Evolutionary conservation across 1,140 invertebrate genomes (phyloP).

Genomic region (Hylaeus volcanicus): DNA sequence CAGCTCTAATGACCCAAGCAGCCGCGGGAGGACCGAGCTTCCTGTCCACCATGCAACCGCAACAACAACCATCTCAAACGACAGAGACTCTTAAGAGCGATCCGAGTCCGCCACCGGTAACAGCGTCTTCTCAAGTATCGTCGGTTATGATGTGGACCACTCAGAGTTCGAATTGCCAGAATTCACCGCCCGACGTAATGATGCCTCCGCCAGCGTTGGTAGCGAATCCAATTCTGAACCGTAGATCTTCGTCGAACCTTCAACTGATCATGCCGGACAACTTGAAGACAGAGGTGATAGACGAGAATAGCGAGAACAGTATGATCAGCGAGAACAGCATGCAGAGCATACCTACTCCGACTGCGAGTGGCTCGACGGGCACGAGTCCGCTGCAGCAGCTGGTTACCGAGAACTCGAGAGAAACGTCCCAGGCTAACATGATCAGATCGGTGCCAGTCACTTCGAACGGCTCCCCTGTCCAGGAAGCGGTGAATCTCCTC

Average conservation of each 20-base stretch:
- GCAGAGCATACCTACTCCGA: conserved; percentile 71
- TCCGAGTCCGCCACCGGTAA: conserved; percentile 72
- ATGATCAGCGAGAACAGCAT: conserved; percentile 81
- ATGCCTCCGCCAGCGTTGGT: conserved; percentile 76
- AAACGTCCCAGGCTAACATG: conserved; percentile 65
- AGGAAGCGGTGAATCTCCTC: conserved; percentile 71
- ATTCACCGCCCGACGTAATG: conserved; percentile 73
- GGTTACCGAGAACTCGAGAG: conserved; percentile 72
- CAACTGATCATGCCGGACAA: conserved; percentile 78
- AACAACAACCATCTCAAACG: conserved; percentile 41
- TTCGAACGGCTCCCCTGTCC: conserved; percentile 66
- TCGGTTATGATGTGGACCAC: conserved; percentile 76
- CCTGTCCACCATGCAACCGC: conserved; percentile 67
- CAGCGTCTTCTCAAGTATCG: conserved; percentile 61
- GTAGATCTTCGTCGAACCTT: conserved; percentile 75
- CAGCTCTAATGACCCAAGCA: conserved; percentile 68
- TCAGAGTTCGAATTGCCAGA: conserved; percentile 61
- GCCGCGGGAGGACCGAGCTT: conserved; percentile 66
- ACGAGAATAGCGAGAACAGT: conserved; percentile 85
- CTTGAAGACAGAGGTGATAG: conserved; percentile 86
- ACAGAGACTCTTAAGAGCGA: conserved; percentile 74
- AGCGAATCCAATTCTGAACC: conserved; percentile 69
- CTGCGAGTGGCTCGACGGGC: conserved; percentile 53
- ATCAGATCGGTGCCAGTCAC: conserved; percentile 65
- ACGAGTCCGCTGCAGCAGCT: conserved; percentile 75